Percentiles rank a stretch among this genome's conserved stretches.
Evolutionary conservation across 2,888 invertebrate genomes (phyloP).

Genomic region (Masnerella sp.): DNA sequence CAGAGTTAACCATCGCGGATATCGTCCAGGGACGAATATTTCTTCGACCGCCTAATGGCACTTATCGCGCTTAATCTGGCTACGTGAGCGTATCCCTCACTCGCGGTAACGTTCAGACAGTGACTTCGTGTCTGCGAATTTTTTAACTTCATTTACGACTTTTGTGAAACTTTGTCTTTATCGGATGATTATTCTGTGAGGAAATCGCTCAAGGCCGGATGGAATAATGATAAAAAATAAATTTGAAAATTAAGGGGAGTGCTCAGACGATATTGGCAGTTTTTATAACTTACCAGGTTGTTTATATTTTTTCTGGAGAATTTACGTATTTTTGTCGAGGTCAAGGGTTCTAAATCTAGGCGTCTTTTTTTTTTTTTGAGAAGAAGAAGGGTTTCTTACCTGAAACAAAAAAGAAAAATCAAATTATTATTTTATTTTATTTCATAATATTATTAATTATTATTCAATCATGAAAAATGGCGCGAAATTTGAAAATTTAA

Average conservation of each 20-base stretch:
- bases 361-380: too few relatives aligned
- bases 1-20: conserved; percentile 30
- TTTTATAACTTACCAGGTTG: too few relatives aligned
- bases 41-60: conserved; percentile 38
- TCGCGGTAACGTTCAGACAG: conserved; percentile 32
- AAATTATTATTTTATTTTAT: too few relatives aligned
- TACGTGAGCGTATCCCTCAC: conserved; percentile 40
- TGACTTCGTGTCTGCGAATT: conserved; percentile 27
- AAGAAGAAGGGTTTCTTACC: too few relatives aligned
- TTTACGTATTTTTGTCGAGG: too few relatives aligned
- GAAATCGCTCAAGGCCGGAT: background rate
- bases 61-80: conserved; percentile 47
- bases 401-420: too few relatives aligned
- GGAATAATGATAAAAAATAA: too few relatives aligned
- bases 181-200: conserved; percentile 18
- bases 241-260: conserved; percentile 1
- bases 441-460: too few relatives aligned
- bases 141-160: conserved; percentile 24
- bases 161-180: conserved; percentile 17
- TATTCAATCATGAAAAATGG: background rate
- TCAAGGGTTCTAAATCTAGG: too few relatives aligned
- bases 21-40: conserved; percentile 42
- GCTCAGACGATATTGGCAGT: background rate
- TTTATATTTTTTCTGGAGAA: too few relatives aligned
- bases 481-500: background rate